Evolutionary conservation across 2,888 invertebrate genomes (phyloP), one percentile per base, ranked within the genome.

Genomic region (Phyllotreta cruciferae): DNA sequence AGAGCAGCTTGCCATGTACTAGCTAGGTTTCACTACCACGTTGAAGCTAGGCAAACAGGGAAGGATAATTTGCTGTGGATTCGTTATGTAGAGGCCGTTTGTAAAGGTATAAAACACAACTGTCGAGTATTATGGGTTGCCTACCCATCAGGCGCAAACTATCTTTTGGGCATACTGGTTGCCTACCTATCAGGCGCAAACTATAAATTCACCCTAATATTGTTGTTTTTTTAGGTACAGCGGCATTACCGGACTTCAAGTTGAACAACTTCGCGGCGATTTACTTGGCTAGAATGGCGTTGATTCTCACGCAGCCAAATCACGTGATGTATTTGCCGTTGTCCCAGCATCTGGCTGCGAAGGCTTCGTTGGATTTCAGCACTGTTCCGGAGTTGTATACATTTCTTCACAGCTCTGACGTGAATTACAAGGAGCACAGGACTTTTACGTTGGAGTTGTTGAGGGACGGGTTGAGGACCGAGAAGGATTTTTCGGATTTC

Each of bases 341-440:
- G n/a, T 75, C 77, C 0, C 74, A 75, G 14, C 80, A 80, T 71
- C 69, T 81, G 14, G 67, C 72, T 1, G 74, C 76, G 0, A 94
- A 93, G 79, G 88, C 90, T 8, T 85, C 85, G 6, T 85, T 95
- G 10, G 89, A 94, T 76, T 82, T 95, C 10, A 85, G 86, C 9
- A 85, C 88, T 2, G 89, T 96, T n/a, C 96, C 96, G 0, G 96
- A 96, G 77, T 90, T 96, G 75, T 88, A 93, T 64, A 89, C 90
- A 56, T 86, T 96, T 39, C 90, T 96, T 75, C 90, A 93, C 76
- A 93, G 92, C 66, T 85, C 89, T 7, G 90, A 92, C 60, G 83
- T 92, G 0, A 86, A 90, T 70, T 84, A 87, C 57, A 84, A 85
- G 13, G 85, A 86, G 0, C 89, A 93, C 73, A 84, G 92, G 47